These are phyloP conservation scores for Orchestes rusci DNA, from an alignment of 2,888 invertebrate species.

Conservation along the genomic window DNA sequence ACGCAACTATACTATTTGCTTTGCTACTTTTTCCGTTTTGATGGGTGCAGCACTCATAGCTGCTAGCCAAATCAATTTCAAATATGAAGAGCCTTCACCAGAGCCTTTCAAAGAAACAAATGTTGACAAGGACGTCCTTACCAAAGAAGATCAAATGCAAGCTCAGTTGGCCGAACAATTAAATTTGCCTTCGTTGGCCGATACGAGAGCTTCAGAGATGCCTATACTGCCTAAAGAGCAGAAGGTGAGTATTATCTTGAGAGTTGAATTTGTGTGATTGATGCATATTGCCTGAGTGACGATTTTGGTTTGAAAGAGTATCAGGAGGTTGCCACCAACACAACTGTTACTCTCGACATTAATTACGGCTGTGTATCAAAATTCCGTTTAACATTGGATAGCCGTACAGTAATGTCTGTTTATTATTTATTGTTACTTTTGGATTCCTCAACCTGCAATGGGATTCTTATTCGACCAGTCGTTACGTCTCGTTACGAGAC, in stretches of 20 bases:
- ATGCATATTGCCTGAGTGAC: no score
- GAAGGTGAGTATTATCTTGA: slow-evolving; percentile 40
- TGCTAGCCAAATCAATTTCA: slow-evolving; percentile 78
- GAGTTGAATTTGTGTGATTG: no score
- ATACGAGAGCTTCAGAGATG: slow-evolving; percentile 53
- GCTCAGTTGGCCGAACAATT: slow-evolving; percentile 77
- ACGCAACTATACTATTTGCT: slow-evolving; percentile 98
- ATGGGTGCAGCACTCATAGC: slow-evolving; percentile 93
- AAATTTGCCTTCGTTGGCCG: slow-evolving; percentile 68
- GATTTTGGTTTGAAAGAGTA: no score
- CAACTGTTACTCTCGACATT: no score
- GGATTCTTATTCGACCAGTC: no score
- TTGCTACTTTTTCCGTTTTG: slow-evolving; percentile 93
- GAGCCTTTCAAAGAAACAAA: slow-evolving; percentile 36
- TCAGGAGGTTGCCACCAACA: no score
- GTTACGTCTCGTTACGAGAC: no score
- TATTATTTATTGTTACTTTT: no score
- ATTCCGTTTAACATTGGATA: no score
- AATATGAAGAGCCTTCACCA: slow-evolving; percentile 50
- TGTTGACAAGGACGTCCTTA: slow-evolving; percentile 33
- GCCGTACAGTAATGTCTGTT: no score
- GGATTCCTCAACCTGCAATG: no score
- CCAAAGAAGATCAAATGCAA: slow-evolving; percentile 72
- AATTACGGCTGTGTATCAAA: no score
- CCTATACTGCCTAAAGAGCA: slow-evolving; percentile 46